Base-by-base conservation (phyloP, 2,888 invertebrate species). In the Rhorus exstirpatorius region DNA sequence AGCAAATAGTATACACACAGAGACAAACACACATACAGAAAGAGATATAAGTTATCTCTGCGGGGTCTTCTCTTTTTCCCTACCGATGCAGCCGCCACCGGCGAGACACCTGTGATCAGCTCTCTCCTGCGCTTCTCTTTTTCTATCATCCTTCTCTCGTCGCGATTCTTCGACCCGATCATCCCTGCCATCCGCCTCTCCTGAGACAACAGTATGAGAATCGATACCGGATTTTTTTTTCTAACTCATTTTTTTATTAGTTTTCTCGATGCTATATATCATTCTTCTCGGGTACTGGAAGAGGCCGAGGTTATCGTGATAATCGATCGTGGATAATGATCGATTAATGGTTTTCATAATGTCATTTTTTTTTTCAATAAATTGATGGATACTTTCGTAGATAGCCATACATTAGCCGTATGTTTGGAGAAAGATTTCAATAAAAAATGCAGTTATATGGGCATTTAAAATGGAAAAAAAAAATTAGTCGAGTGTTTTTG, bases 41-140 rank as follows among this genome's bases (percentile, higher is more conserved):
- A 70, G 35, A 75, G 68, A 83, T 79, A 79, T 79, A 79, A 83
- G 79, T 83, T 79, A 83, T 83, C 82, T 79, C 75, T 67, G 78
- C 75, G 79, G 70, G 81, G 49, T 65, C 44, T 63, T 24, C 7
- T 53, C 24, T 53, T 3, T 19, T 24, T 51, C 38, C 31, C n/a
- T 55, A 65, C 49, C 51, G 58, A 41, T 41, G 38, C 51, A 19
- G 71, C 49, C 68, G 60, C 71, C 61, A 38, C 17, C 68, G 83
- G 68, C 79, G 58, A 58, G 75, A 79, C 80, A 81, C 77, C 80
- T 67, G 70, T 68, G 79, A n/a, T n/a, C n/a, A 74, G 65, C 65
- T 67, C 53, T 58, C 79, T 83, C 79, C 67, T 44, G 55, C 35
- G 49, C 31, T 35, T 58, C 35, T 67, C 76, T 14, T 74, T 70